Conservation (phyloP, 1,140 invertebrate genomes). For the Drosophila bifasciata region DNA sequence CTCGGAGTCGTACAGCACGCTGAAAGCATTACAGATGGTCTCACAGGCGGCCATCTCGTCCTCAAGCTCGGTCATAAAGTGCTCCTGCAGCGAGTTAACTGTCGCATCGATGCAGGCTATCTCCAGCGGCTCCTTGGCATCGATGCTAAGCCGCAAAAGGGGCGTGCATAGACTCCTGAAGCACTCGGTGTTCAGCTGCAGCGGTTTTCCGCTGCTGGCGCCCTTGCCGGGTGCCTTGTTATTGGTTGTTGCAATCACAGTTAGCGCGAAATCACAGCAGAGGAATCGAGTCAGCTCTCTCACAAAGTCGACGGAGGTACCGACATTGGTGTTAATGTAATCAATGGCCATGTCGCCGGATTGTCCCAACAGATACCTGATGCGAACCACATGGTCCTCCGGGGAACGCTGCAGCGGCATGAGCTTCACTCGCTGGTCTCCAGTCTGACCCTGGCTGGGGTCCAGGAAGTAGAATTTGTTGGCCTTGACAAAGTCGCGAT, state of each 20-base stretch:
- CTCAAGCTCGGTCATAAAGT: slow-evolving; percentile 57
- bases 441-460: slow-evolving; percentile 17
- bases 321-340: slow-evolving; percentile 80
- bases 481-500: slow-evolving; percentile 59
- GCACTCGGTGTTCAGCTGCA: slow-evolving; percentile 61
- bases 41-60: slow-evolving; percentile 66
- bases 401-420: slow-evolving; percentile 42
- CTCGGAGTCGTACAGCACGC: slow-evolving; percentile 64
- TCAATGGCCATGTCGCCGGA: slow-evolving; percentile 75
- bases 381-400: slow-evolving; percentile 65
- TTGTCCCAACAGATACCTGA: slow-evolving; percentile 56
- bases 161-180: slow-evolving; percentile 64
- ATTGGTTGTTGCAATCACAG: slow-evolving; percentile 55
- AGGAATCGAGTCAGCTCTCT: slow-evolving; percentile 72
- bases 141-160: slow-evolving; percentile 62
- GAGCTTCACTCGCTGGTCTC: slow-evolving; percentile 13
- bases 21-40: slow-evolving; percentile 62
- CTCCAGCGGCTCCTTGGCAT: slow-evolving; percentile 67
- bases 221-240: slow-evolving; percentile 28
- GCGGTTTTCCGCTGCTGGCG: slow-evolving; percentile 19
- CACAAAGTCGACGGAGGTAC: slow-evolving; percentile 67
- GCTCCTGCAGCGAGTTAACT: slow-evolving; percentile 61
- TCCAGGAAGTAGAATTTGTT: slow-evolving; percentile 70
- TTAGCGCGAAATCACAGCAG: slow-evolving; percentile 79
- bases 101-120: slow-evolving; percentile 70